Base-by-base conservation (phyloP, 2,888 invertebrate species). In the Apamea sordens region DNA sequence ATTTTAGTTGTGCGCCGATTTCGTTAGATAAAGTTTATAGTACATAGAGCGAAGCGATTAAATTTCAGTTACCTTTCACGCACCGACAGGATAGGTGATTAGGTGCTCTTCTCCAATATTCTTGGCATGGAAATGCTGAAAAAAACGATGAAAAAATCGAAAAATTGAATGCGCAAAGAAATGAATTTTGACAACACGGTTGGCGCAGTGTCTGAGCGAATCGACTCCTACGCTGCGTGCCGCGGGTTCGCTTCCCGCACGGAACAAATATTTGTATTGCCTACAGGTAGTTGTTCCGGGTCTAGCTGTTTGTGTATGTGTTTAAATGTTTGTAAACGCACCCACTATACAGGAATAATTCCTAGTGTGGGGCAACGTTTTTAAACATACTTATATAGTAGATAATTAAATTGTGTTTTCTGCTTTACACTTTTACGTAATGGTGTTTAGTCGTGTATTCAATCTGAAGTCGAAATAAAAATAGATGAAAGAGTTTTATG, bases 1-100 rank as follows among this genome's bases (percentile, higher is more conserved):
- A 93, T 94, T 92, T 94, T 89, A 81, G 92, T 89, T 89, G 82
- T 87, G 84, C 84, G 82, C 87, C 77, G 78, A 85, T 87, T 83
- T 84, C 82, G 77, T 82, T 86, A 74, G 73, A 82, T 82, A 78
- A 82, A 82, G 79, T 82, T 89, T 85, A 81, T 73, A 84, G 73
- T 78, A 86, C 69, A 80, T 75, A 73, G 53, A 65, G 68, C 56
- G 56, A 76, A 68, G 75, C 82, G 75, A 86, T 82, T 86, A 79
- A 84, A 82, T 86, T 86, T 77, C 84, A 82, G 78, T 82, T 84
- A 77, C 36, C 65, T 86, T 77, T 79, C 77, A n/a, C 61, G 44
- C 63, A 36, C 50, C 21, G 72, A 56, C n/a, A 68, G 28, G 2
- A 53, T 68, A 36, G 59, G 32, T 71, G 24, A 18, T 73, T 68